Conservation (phyloP, 2,888 invertebrate species). For the Zygothrica quintamaculata region DNA sequence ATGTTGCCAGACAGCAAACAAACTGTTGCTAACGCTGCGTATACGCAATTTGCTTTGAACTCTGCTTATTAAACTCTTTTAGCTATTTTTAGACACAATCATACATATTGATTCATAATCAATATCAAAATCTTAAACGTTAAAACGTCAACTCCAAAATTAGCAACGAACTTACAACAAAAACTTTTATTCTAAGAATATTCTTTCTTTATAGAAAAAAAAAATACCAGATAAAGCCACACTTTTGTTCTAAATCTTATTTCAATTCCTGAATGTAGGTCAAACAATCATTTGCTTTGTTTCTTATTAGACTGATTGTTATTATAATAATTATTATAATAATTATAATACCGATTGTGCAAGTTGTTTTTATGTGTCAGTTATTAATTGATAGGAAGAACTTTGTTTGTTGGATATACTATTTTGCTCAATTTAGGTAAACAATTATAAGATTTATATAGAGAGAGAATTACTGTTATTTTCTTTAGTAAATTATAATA, state of each 20-base stretch:
- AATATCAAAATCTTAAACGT: too few relatives aligned
- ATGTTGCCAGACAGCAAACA: slow-evolving; percentile 61
- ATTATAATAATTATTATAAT: slow-evolving; percentile 26
- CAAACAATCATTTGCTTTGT: slow-evolving; percentile 1
- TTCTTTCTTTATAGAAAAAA: slow-evolving; percentile 3
- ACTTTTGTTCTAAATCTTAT: slow-evolving; percentile 8
- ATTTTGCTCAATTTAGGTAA: too few relatives aligned
- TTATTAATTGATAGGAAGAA: not conserved
- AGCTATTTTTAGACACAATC: too few relatives aligned
- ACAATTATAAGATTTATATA: too few relatives aligned
- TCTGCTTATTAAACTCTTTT: not conserved
- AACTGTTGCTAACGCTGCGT: slow-evolving; percentile 33
- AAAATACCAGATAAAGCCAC: slow-evolving; percentile 21
- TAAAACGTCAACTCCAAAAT: too few relatives aligned
- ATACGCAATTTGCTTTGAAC: slow-evolving; percentile 35
- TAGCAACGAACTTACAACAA: too few relatives aligned
- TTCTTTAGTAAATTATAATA: too few relatives aligned
- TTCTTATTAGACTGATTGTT: too few relatives aligned
- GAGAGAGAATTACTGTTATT: too few relatives aligned
- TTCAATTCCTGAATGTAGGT: not conserved
- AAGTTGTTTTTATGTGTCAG: not conserved
- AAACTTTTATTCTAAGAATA: not conserved
- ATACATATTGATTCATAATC: too few relatives aligned
- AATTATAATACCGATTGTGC: not conserved
- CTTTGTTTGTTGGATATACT: too few relatives aligned